Base-by-base conservation (phyloP, 2,888 invertebrate genomes). In the Cosmorhoe ocellata region DNA sequence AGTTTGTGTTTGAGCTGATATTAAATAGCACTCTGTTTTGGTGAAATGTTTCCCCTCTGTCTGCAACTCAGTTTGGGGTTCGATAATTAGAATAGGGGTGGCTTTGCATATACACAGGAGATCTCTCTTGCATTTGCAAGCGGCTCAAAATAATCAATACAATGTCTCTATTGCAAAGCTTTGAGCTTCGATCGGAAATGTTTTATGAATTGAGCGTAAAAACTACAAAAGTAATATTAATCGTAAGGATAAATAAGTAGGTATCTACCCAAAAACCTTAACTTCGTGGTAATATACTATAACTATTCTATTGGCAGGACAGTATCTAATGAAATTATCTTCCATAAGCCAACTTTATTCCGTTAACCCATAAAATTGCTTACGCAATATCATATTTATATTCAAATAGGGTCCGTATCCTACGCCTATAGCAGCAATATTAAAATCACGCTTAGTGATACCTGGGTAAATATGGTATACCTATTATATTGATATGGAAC, bases 341-440 rank as follows among this genome's bases (percentile, higher is more conserved):
- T 45, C 37, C 12, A 3, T 12, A 32, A 34, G 36, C 33, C 41
- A 45, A 53, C 47, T 45, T 53, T 44, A 56, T 51, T 55, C 39
- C 32, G 38, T 48, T 48, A 45, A 43, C 51, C 51, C 51, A 59
- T 50, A 49, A 60, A 59, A 61, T 59, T 55, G 55, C 61, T 54
- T 59, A 44, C 34, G 56, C 61, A 53, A 61, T 56, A 59, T 59
- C 56, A 56, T 63, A 64, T 64, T 62, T 63, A 59, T 66, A 66
- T 67, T 64, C 59, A 65, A 67, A 66, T 65, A 52, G 49, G 54
- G 51, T 61, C 51, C 51, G 52, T 59, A 62, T 52, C 48, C 56
- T 44, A 40, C 41, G 55, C 38, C 34, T 47, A 50, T 33, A 42
- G 52, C 33, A 50, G 47, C 56, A 58, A 59, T 65, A 67, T 63